Evolutionary conservation across 1,140 invertebrate species (phyloP), one percentile per base, ranked within the genome.

Genomic region (Cotesia glomerata): DNA sequence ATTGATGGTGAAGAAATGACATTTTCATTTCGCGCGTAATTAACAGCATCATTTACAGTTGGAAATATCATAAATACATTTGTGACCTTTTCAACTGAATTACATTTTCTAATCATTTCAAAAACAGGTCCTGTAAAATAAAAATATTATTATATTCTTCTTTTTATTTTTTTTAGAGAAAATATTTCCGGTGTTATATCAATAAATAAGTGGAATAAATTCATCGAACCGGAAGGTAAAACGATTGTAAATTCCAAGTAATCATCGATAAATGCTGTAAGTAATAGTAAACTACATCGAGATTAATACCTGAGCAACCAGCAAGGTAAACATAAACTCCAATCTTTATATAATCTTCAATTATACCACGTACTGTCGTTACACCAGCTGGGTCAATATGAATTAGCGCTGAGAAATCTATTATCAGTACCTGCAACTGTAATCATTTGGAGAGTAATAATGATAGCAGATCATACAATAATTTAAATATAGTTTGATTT

Each of bases 301-400:
- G 54, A 72, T 71, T 69, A 79, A 85, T 81, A 90, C 91, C 90
- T 77, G 91, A 91, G 78, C 90, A 91, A 39, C 89, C 90, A 0
- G 90, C 83, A 1, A 93, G 84, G 26, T 91, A 89, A 3, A 93
- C 83, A 0, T 83, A 81, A 5, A 93, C 88, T 26, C 88, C 85
- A 73, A 88, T 86, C 67, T 88, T 81, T 4, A 85, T 78, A 36
- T 91, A 90, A 49, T 91, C 90, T 34, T 89, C 83, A 73, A 90
- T 87, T 3, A 92, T 79, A 1, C 81, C 77, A 66, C 90, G 86
- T 32, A 93, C 74, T 56, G 87, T 88, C 66, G 88, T 86, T 3
- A 92, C 88, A 2, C 92, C 93, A 0, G 91, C 89, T 7, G 90
- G 89, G 86, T 94, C 93, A 63, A 94, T 89, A 77, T 93, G 92